Evolutionary conservation across 2,888 invertebrate genomes (phyloP), one percentile per base, ranked within the genome.

Genomic region (Clostera curtula): DNA sequence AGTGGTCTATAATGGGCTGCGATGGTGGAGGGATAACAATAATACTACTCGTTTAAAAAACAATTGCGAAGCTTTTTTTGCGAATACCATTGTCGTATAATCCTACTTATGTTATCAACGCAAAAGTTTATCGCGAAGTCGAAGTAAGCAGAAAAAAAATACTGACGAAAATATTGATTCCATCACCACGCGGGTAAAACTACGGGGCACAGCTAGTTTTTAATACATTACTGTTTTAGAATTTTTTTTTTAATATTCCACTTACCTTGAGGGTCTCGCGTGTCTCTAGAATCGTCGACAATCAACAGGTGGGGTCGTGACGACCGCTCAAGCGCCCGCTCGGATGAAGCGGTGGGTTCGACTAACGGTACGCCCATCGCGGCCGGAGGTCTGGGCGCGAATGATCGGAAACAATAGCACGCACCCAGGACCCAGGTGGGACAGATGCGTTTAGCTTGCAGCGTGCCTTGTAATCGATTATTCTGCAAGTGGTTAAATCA

Each of bases 271-370:
- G 48, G 58, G 19, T 61, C 57, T 51, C 70, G 68, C 40, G 69
- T 55, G 56, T 77, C 74, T 47, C 75, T 66, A 49, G 79, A 71
- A 46, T 79, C 69, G 72, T 79, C 82, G 45, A 82, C 70, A 47
- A 83, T 80, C 77, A 83, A 79, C 80, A 82, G 76, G 82, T 82
- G 76, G 42, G 76, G 75, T 32, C 71, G 64, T 29, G 67, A 65
- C 43, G 61, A 61, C 36, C 50, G 53, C 49, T 46, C 58, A 53
- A 59, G 61, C 59, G 42, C 43, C 28, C 48, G 66, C 73, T 72
- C 64, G 44, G 66, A 52, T 36, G 45, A 49, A 55, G 58, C 62
- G 55, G 71, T 66, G 43, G 64, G 61, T 49, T 43, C 61, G 56
- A 62, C 57, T 56, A 66, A 66, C 56, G 60, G 49, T 37, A 79